A percentile compares a stretch with the other conserved stretches of the same genome.
phyloP scores from a whole-genome alignment of 37 sponge, comb jelly and placozoan genomes.

The Mnemiopsis leidyi region DNA sequence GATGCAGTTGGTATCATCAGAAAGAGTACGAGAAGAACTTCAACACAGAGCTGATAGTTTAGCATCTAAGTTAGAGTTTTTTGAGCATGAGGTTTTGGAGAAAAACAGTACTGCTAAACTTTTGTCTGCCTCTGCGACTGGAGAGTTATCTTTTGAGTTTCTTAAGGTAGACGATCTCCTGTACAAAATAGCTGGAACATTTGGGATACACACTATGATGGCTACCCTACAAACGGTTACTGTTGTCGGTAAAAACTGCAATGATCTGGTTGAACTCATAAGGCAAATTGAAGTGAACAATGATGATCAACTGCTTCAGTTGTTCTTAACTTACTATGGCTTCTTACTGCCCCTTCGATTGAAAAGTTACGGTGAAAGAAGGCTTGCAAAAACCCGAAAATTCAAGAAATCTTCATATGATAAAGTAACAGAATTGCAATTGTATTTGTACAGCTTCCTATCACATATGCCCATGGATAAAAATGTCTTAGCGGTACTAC shows the following conservation, averaged over 20 bases:
- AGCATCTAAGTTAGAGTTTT: background rate
- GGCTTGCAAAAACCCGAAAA: background rate
- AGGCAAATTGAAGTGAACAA: constrained; percentile 28
- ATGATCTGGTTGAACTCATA: background rate
- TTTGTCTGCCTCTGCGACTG: background rate
- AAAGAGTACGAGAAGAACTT: background rate
- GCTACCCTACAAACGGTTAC: background rate
- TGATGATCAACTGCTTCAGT: background rate
- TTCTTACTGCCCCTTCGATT: background rate
- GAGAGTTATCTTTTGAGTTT: background rate
- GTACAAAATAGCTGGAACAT: background rate
- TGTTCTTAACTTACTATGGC: background rate
- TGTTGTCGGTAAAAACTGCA: background rate
- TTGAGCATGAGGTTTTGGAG: background rate
- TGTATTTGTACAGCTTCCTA: background rate
- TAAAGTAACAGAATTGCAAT: background rate
- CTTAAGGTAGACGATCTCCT: background rate
- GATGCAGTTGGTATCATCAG: background rate
- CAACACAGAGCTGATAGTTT: background rate
- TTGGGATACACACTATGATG: background rate
- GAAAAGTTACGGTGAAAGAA: background rate
- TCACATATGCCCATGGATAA: background rate
- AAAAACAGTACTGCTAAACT: background rate
- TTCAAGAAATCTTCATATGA: background rate
- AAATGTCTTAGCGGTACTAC: background rate